Conservation (phyloP, 2,888 invertebrate species). For the Agonum fuliginosum region DNA sequence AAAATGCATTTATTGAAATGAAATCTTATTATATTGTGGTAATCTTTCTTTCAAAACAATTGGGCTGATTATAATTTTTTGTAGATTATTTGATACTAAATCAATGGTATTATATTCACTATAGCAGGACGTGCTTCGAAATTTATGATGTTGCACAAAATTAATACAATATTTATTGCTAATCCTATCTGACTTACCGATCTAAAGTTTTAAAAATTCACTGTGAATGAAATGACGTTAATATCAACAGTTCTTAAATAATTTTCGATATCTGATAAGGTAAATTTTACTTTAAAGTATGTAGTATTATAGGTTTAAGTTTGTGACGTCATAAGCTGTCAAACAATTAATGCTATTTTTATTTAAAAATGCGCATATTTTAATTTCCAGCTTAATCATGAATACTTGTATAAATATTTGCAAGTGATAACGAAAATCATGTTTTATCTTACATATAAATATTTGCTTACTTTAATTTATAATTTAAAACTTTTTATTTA, state of each 20-base stretch:
- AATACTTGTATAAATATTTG: neutral
- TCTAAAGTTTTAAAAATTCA: no score
- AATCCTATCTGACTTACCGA: no score
- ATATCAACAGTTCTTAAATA: no score
- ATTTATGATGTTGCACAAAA: no score
- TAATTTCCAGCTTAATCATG: neutral
- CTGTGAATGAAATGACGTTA: no score
- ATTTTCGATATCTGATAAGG: neutral
- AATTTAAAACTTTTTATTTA: no score
- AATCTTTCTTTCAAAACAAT: neutral
- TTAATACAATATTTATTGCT: neutral
- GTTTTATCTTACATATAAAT: neutral
- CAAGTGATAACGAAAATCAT: neutral
- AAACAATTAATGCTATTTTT: neutral
- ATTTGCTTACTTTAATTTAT: neutral
- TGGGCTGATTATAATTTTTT: no score
- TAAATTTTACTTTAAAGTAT: neutral
- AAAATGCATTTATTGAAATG: constrained; percentile 51
- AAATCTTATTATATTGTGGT: neutral
- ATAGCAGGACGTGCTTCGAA: no score
- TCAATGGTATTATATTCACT: neutral
- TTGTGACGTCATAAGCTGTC: neutral
- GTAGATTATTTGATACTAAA: neutral
- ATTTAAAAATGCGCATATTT: neutral
- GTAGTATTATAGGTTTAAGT: neutral